A percentile compares a stretch with the other conserved stretches of the same genome.
Evolutionary conservation across 2,888 invertebrate genomes (phyloP).

Genomic region (Stegophylla sp.): DNA sequence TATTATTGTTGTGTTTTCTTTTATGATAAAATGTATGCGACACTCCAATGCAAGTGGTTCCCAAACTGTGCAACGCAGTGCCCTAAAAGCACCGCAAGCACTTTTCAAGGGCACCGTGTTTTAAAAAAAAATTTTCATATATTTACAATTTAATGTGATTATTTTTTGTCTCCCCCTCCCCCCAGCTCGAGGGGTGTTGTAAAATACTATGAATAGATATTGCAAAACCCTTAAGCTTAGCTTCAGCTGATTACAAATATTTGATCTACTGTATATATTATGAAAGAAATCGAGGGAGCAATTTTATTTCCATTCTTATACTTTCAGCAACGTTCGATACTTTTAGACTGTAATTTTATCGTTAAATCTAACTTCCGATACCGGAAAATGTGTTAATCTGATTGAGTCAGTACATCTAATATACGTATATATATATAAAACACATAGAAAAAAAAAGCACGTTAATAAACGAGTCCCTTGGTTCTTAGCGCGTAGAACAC

Average conservation of each 20-base stretch:
- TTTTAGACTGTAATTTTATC: slow-evolving; percentile 11
- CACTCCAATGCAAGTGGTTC: not conserved
- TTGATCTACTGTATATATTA: too few species aligned
- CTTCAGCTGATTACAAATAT: too few species aligned
- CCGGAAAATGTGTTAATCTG: slow-evolving; percentile 52
- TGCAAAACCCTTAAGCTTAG: too few species aligned
- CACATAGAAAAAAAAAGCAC: not conserved
- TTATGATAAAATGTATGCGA: not conserved
- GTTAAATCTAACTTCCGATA: slow-evolving; percentile 32
- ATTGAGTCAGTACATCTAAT: slow-evolving; percentile 13
- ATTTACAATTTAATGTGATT: too few species aligned
- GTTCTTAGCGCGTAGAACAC: slow-evolving; percentile 37
- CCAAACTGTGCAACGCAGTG: too few species aligned
- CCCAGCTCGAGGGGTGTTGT: too few species aligned
- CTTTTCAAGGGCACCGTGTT: too few species aligned
- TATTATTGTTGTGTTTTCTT: not conserved
- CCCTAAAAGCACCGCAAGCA: too few species aligned
- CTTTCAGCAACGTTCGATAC: not conserved
- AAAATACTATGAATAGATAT: too few species aligned
- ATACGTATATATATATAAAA: not conserved
- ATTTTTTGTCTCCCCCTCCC: too few species aligned
- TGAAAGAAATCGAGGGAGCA: too few species aligned
- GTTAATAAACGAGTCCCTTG: slow-evolving; percentile 46
- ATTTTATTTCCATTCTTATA: not conserved
- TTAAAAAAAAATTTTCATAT: too few species aligned